Evolutionary conservation across 2,113 vertebrate species (phyloP), one percentile per base, ranked within the genome.

Genomic region (Erythrolamprus reginae): DNA sequence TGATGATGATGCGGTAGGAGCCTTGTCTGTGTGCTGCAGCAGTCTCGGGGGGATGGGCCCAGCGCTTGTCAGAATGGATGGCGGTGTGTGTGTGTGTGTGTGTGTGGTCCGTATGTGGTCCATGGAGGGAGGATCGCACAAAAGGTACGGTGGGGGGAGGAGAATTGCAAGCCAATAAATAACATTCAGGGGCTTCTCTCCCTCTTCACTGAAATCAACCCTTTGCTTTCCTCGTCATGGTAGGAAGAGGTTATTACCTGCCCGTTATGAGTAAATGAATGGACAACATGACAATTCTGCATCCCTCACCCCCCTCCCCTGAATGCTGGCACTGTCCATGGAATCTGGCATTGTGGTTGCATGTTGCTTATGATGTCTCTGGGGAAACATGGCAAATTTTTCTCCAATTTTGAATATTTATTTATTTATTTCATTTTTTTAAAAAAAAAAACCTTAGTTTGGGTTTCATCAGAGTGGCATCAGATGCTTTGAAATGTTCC

Each of bases 11-110:
- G 50, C 87, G 89, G 10, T 90, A 82, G 93, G 92, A 56, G n/a
- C 15, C 87, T 89, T 1, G 90, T 2, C 1, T 42, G 61, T 88
- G 95, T 65, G 82, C 58, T 1, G 85, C 65, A 83, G 86, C 2
- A 6, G 86, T 0, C 2, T 23, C 56, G 70, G 86, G 86, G 93
- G 93, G 93, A 56, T 93, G 93, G 94, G 93, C 65, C 33, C 38
- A 6, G 33, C 56, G 10, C 58, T 47, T 45, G 77, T 4, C 87
- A 90, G 23, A 33, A 90, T 56, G 42, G n/a, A 87, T 89, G 92
- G 90, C 89, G 86, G 88, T 89, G 3, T 90, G 93, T 65, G n/a
- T 42, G 65, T 55, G 26, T 86, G 87, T 88, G 90, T 4, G 86
- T 3, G 38, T 86, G 12, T 51, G 88, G 88, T 88, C 88, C 3